Conservation (phyloP, 2,113 vertebrate species). For the Tupaia chinensis region DNA sequence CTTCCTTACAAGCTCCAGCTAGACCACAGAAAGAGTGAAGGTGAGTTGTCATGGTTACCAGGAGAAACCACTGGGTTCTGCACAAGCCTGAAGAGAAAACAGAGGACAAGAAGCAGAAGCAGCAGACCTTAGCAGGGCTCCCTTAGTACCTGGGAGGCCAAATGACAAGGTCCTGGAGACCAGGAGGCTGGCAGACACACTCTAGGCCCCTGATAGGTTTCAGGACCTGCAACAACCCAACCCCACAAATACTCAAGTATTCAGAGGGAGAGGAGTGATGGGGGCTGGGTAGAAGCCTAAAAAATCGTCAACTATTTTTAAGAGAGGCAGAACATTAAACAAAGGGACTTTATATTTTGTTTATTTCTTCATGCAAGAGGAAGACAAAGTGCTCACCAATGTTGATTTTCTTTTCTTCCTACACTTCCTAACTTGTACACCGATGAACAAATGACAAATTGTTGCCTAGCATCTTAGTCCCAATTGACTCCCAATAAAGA, state of each 20-base stretch:
- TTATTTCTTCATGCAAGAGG: no score
- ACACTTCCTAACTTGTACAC: neutral
- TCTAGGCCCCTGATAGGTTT: neutral
- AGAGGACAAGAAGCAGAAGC: neutral
- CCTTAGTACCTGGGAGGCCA: fast-evolving
- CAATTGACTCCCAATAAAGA: neutral
- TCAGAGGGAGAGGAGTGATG: neutral
- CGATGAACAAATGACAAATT: conserved; percentile 13
- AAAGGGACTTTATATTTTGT: neutral
- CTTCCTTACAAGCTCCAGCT: neutral
- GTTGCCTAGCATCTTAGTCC: neutral
- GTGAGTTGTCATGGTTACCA: neutral
- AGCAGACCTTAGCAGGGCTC: neutral
- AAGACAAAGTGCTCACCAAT: neutral
- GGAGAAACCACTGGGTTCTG: neutral
- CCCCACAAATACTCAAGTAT: neutral
- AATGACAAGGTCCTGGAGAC: neutral
- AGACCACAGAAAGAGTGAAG: neutral
- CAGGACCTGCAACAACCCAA: neutral
- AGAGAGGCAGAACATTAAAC: neutral
- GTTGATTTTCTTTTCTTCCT: conserved; percentile 18
- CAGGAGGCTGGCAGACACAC: no score
- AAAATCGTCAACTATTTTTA: neutral
- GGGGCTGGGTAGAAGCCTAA: neutral
- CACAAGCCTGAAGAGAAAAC: neutral